Evolutionary conservation across 2,113 vertebrate genomes (phyloP), one percentile per base, ranked within the genome.

Genomic region (Scopus umbretta): DNA sequence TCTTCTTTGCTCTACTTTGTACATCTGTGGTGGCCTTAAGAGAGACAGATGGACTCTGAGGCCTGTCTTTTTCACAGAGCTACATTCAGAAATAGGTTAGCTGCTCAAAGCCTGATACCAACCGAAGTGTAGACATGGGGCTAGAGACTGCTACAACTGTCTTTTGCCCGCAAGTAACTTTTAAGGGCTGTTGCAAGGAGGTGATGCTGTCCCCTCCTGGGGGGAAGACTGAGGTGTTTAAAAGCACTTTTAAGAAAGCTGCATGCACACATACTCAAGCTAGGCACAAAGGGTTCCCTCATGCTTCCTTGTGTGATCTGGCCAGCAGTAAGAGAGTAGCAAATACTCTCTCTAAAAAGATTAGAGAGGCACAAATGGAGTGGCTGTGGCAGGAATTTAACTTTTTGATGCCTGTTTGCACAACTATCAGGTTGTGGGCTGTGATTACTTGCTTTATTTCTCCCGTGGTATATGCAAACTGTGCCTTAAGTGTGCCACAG

Each of bases 141-240:
- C 53, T 92, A 49, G 62, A 80, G 25, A 18, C 5, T 40, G 10
- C 19, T 80, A 8, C 16, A 61, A 7, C 6, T 67, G 18, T 17
- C 18, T 80, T 72, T 45, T 5, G 2, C 36, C 21, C 36, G 27
- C 15, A 82, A 34, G 20, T 22, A 59, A 52, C 8, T 43, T 27
- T 34, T 20, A 58, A 72, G 29, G 6, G 11, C 25, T 63, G 27
- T 49, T 52, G 21, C 27, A 45, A 47, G 52, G 21, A 88, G 26
- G 10, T 2, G 0, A 16, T 40, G 20, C 26, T 29, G 34, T 53
- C 1, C 3, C 10, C 10, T 76, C 29, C 43, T 70, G 10, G 3
- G 10, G 40, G 17, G 40, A 25, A 67, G 47, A 22, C 22, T 7
- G 40, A 58, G 16, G 2, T 55, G 11, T 67, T 82, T 55, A 20